phyloP scores from a whole-genome alignment of 2,113 vertebrate species.

The Scomber japonicus region DNA sequence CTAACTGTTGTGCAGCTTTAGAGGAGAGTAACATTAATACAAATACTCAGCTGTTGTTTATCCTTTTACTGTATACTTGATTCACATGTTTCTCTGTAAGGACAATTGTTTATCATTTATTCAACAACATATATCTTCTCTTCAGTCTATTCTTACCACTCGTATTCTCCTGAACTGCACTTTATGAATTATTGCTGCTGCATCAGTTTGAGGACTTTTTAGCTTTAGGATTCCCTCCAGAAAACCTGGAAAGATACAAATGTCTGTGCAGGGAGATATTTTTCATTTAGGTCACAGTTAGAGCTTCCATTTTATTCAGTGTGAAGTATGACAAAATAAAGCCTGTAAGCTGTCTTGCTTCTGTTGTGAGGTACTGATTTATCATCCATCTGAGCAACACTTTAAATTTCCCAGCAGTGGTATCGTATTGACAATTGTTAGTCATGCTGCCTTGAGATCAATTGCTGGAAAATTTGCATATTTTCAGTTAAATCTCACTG shows the following conservation, averaged over 20 bases:
- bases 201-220: constrained; percentile 20
- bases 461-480: constrained; percentile 10
- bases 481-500: constrained; percentile 10
- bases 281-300: constrained; percentile 33
- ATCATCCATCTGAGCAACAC: constrained; percentile 4
- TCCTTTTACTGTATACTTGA: background rate
- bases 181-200: constrained; percentile 46
- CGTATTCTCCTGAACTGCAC: constrained; percentile 17
- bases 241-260: constrained; percentile 16
- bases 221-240: constrained; percentile 2
- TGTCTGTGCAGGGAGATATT: background rate
- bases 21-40: background rate
- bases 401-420: constrained; percentile 40
- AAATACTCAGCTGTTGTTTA: constrained; percentile 1
- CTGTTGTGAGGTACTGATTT: constrained; percentile 10
- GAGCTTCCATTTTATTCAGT: constrained; percentile 28
- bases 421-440: constrained; percentile 7
- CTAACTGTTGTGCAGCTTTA: no score
- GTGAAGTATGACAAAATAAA: constrained; percentile 22
- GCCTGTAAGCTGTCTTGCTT: background rate
- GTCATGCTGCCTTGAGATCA: constrained; percentile 6
- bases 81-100: background rate
- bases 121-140: background rate
- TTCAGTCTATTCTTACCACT: background rate
- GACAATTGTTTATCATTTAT: background rate